Conservation (phyloP, 2,888 invertebrate genomes). For the Bellardia bayeri region DNA sequence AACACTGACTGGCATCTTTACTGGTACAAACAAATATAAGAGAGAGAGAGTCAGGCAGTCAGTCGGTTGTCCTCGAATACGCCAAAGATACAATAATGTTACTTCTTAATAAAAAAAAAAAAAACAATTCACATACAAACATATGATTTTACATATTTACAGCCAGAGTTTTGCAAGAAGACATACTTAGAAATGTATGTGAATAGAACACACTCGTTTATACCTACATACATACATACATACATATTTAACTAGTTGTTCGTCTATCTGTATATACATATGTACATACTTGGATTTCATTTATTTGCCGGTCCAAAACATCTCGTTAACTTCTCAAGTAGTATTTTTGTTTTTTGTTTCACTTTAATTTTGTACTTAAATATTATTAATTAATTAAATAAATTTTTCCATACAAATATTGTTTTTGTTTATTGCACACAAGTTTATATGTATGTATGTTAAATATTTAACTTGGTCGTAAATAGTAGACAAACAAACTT, state of each 20-base stretch:
- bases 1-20: neutral
- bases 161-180: neutral
- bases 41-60: neutral
- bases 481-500: slow-evolving; percentile 8
- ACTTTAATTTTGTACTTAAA: slow-evolving; percentile 49
- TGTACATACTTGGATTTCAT: slow-evolving; percentile 29
- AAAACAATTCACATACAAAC: neutral
- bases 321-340: slow-evolving; percentile 61
- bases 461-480: slow-evolving; percentile 23
- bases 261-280: too few relatives aligned
- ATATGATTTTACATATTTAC: neutral
- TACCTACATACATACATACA: neutral
- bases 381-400: slow-evolving; percentile 74
- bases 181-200: neutral
- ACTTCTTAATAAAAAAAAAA: neutral
- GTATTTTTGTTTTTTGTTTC: slow-evolving; percentile 51
- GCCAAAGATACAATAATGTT: slow-evolving; percentile 4
- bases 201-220: neutral
- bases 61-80: neutral
- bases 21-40: slow-evolving; percentile 11
- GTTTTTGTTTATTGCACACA: slow-evolving; percentile 37
- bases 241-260: neutral
- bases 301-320: slow-evolving; percentile 55
- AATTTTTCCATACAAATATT: slow-evolving; percentile 18
- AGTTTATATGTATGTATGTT: slow-evolving; percentile 18